Percentiles rank a stretch among this genome's conserved stretches.
Conservation (phyloP, 2,113 vertebrate species). For the Gallinago undulata region DNA sequence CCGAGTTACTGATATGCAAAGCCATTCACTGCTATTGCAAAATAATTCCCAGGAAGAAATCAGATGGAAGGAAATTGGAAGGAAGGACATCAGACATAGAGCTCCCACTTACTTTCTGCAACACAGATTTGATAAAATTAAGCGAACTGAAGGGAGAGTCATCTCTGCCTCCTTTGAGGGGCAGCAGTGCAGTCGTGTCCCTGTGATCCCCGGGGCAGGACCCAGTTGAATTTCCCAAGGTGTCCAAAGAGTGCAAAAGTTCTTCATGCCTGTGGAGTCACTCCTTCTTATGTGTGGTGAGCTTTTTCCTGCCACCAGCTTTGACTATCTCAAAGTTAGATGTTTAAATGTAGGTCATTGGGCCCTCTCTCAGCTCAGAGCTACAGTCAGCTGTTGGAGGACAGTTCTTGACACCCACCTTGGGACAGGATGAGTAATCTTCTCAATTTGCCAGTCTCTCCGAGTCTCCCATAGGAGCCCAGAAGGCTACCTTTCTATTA, state of each 20-base stretch:
- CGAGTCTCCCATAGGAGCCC: not conserved
- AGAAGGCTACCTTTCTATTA: not conserved
- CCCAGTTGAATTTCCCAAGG: not conserved
- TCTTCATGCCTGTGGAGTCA: too few relatives aligned
- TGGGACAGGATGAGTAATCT: not conserved
- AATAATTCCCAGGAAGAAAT: not conserved
- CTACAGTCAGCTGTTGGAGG: not conserved
- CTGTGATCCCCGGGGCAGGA: accelerated
- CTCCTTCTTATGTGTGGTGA: not conserved
- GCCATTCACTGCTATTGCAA: not conserved
- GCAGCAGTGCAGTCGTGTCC: not conserved
- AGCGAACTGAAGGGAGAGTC: not conserved
- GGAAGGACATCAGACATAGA: not conserved
- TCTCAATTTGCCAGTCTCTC: not conserved
- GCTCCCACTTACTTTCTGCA: not conserved
- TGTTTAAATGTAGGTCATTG: not conserved
- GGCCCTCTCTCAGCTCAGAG: not conserved
- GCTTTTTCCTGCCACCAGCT: not conserved
- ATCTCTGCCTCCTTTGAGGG: not conserved
- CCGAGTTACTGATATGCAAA: not conserved
- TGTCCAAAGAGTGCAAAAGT: too few relatives aligned
- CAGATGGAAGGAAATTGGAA: not conserved
- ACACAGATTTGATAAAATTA: not conserved
- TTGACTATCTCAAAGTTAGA: not conserved
- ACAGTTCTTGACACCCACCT: not conserved